Conservation (phyloP, 2,888 invertebrate genomes). For the Sphinx pinastri region DNA sequence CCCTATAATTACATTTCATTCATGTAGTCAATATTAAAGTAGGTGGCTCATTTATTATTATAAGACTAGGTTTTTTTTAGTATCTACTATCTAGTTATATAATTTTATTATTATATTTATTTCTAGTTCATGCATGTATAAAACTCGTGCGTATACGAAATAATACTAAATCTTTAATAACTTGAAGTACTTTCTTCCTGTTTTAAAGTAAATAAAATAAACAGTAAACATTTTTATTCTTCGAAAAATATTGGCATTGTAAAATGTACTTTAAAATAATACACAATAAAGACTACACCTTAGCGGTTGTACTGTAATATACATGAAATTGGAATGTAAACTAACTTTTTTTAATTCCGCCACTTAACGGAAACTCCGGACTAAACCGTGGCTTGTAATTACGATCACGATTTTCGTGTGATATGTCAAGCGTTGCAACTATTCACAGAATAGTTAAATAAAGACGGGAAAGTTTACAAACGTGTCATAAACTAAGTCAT, state of each 20-base stretch:
- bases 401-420: constrained; percentile 32
- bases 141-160: too few species aligned
- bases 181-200: background rate
- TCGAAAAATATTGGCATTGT: too few species aligned
- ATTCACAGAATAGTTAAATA: constrained; percentile 26
- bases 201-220: background rate
- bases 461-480: background rate
- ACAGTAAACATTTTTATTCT: too few species aligned
- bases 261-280: background rate
- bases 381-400: constrained; percentile 43
- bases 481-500: too few species aligned
- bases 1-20: background rate
- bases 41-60: background rate
- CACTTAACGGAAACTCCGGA: constrained; percentile 48
- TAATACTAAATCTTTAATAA: background rate
- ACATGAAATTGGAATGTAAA: constrained; percentile 17
- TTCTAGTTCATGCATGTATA: background rate
- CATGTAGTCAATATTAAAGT: background rate
- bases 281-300: background rate
- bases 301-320: background rate
- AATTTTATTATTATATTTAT: background rate
- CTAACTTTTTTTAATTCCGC: constrained; percentile 32
- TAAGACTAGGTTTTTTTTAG: background rate
- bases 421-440: constrained; percentile 32
- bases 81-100: background rate